These are phyloP conservation scores for Grantiella picta DNA, from an alignment of 2,113 vertebrate species.

Conservation along the genomic window DNA sequence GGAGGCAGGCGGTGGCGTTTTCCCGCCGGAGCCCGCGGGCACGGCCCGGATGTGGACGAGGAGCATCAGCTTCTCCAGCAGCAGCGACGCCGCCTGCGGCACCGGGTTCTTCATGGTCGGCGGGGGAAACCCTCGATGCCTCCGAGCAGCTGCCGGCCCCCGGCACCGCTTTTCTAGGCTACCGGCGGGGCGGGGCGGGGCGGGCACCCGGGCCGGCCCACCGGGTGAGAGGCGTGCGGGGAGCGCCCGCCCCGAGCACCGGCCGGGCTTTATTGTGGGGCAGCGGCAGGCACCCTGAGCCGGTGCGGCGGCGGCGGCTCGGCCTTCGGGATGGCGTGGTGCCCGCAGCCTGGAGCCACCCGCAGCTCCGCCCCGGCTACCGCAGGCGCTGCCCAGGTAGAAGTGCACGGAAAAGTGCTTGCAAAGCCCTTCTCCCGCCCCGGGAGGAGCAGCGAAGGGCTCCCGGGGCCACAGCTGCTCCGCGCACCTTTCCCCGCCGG, in stretches of 20 bases:
- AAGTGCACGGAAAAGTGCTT: background rate
- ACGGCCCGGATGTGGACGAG: slow-evolving; percentile 76
- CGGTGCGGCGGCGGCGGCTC: too few relatives aligned
- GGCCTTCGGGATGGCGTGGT: too few relatives aligned
- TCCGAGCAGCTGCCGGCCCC: background rate
- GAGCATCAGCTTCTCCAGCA: slow-evolving; percentile 83
- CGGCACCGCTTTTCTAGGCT: slow-evolving; percentile 1
- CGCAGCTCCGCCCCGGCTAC: background rate
- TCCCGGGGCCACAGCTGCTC: background rate
- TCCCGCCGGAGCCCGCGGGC: background rate
- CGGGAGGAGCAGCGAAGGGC: too few relatives aligned
- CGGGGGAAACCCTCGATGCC: background rate
- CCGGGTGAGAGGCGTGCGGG: background rate
- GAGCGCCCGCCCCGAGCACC: background rate
- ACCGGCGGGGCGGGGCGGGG: background rate
- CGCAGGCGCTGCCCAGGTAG: background rate
- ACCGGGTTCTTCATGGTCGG: slow-evolving; percentile 72
- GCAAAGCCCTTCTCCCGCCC: background rate
- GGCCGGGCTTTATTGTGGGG: background rate
- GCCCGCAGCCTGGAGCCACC: background rate
- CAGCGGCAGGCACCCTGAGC: background rate
- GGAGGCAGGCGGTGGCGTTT: background rate
- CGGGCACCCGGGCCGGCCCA: background rate
- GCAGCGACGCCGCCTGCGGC: slow-evolving; percentile 78
- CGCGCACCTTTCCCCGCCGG: background rate